phyloP scores from a whole-genome alignment of 2,797 vertebrate species.

The Eulemur rubriventer region DNA sequence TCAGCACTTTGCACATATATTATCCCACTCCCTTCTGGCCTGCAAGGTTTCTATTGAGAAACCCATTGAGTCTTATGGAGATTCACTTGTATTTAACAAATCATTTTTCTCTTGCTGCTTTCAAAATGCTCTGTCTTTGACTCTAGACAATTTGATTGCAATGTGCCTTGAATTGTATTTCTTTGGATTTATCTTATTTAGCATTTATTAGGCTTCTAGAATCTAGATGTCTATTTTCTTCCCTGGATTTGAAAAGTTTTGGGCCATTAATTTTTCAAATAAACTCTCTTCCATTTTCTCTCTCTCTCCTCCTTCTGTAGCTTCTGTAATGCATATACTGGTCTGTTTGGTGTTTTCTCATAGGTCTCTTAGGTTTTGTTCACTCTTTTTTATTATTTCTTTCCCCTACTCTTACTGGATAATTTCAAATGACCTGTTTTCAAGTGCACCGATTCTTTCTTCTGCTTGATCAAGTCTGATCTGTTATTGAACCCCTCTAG shows the following conservation, averaged over 20 bases:
- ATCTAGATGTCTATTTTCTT: background rate
- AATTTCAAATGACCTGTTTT: background rate
- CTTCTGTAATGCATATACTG: background rate
- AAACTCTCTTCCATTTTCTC: background rate
- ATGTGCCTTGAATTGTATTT: background rate
- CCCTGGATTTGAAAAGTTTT: background rate
- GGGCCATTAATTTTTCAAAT: background rate
- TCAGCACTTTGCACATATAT: background rate
- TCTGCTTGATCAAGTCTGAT: background rate
- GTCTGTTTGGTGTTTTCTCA: background rate
- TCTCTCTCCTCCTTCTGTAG: background rate
- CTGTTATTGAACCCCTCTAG: background rate
- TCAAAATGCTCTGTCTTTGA: background rate
- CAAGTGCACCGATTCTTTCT: background rate
- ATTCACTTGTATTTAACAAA: background rate
- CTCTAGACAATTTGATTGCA: conserved; percentile 8
- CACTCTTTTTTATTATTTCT: background rate
- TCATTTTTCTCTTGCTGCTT: background rate
- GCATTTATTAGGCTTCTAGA: background rate
- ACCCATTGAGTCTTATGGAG: background rate
- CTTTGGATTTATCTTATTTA: conserved; percentile 13
- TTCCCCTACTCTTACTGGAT: background rate
- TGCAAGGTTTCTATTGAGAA: background rate
- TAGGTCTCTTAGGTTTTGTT: background rate
- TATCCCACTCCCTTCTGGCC: background rate